These are phyloP conservation scores for Neolamprologus variostigma DNA, from an alignment of 2,113 vertebrate species.

Conservation along the genomic window DNA sequence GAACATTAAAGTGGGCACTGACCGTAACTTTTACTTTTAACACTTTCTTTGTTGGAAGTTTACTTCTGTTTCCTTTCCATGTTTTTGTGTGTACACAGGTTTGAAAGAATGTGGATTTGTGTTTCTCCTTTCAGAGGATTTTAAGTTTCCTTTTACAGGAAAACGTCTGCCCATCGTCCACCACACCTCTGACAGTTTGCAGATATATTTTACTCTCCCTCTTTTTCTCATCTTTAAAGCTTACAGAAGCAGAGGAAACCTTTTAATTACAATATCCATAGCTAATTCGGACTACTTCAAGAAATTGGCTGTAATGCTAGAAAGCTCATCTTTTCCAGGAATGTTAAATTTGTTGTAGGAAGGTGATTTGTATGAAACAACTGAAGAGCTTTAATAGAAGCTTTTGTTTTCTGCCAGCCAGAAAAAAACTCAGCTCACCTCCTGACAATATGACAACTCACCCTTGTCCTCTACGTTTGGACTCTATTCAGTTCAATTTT, in stretches of 20 bases:
- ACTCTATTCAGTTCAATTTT: background rate
- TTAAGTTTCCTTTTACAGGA: background rate
- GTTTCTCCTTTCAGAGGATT: background rate
- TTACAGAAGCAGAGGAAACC: background rate
- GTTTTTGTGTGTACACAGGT: background rate
- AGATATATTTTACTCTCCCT: background rate
- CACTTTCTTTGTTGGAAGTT: background rate
- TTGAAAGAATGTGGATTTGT: background rate
- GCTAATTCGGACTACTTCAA: background rate
- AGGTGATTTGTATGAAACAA: background rate
- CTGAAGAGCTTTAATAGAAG: background rate
- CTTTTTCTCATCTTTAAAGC: background rate
- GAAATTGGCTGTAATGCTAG: background rate
- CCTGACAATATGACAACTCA: background rate
- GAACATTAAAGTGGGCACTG: background rate
- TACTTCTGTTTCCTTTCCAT: background rate
- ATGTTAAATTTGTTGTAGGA: background rate
- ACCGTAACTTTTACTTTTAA: background rate
- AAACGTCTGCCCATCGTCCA: background rate
- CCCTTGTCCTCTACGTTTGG: background rate
- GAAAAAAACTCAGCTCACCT: background rate
- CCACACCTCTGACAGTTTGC: background rate
- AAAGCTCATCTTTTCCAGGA: background rate
- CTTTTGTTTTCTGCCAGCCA: background rate
- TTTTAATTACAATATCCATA: background rate